A percentile compares a stretch with the other conserved stretches of the same genome.
Conservation (phyloP, 2,888 invertebrate genomes). For the Stenoptilia bipunctidactyla region DNA sequence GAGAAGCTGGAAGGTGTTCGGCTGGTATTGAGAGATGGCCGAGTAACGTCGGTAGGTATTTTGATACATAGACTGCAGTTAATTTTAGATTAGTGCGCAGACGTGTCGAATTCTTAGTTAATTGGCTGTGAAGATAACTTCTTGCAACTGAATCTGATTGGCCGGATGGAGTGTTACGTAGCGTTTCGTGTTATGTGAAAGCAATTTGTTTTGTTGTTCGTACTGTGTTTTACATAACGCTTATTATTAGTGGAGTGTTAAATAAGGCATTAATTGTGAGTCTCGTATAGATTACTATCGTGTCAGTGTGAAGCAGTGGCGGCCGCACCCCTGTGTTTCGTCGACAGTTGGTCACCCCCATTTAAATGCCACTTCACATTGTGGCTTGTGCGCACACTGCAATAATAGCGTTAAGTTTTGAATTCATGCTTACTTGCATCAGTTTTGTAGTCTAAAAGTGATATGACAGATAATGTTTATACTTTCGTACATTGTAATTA, state of each 20-base stretch:
- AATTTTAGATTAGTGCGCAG: slow-evolving; percentile 71
- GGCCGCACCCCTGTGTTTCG: slow-evolving; percentile 53
- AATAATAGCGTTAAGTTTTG: slow-evolving; percentile 44
- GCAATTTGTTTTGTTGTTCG: slow-evolving; percentile 12
- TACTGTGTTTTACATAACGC: slow-evolving; percentile 20
- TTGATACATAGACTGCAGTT: slow-evolving; percentile 71
- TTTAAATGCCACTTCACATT: slow-evolving; percentile 66
- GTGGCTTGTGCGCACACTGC: slow-evolving; percentile 64
- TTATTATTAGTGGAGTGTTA: slow-evolving; percentile 40
- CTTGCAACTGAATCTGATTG: slow-evolving; percentile 7
- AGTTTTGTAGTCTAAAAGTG: slow-evolving; percentile 18
- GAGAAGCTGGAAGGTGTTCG: slow-evolving; percentile 69
- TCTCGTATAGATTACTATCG: slow-evolving; percentile 63
- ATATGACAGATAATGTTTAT: slow-evolving; percentile 16
- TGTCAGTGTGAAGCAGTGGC: slow-evolving; percentile 56
- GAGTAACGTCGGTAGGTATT: slow-evolving; percentile 68
- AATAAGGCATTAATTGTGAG: slow-evolving; percentile 58
- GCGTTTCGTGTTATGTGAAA: slow-evolving; percentile 3
- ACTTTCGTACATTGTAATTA: neutral
- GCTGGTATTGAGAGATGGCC: slow-evolving; percentile 69
- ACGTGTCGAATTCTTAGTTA: slow-evolving; percentile 68
- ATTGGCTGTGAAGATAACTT: slow-evolving; percentile 62
- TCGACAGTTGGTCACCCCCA: slow-evolving; percentile 70
- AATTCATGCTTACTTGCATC: neutral
- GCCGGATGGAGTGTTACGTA: slow-evolving; percentile 2